Percentiles rank a stretch among this genome's conserved stretches.
phyloP scores from a whole-genome alignment of 2,888 invertebrate species.

The Sinhomidia bicolor region DNA sequence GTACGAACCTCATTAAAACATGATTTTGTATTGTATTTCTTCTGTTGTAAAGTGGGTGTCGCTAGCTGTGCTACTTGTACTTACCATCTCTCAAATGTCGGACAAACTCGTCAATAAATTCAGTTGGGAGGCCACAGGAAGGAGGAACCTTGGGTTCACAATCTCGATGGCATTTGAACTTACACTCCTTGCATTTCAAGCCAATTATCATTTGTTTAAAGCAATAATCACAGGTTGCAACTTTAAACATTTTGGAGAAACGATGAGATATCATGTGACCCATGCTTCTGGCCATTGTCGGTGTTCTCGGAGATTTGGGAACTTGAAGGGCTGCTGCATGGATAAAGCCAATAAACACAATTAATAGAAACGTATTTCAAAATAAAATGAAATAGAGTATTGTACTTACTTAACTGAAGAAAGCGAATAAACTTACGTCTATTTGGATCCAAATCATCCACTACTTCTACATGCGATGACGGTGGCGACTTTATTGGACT shows the following conservation, averaged over 20 bases:
- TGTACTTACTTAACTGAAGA: neutral
- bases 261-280: slow-evolving; percentile 95
- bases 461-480: slow-evolving; percentile 81
- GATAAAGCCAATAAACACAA: too few species aligned
- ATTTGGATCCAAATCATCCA: slow-evolving; percentile 77
- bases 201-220: slow-evolving; percentile 93
- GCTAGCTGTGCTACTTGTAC: slow-evolving; percentile 32
- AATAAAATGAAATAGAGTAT: too few species aligned
- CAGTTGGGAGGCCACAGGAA: slow-evolving; percentile 94
- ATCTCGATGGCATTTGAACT: slow-evolving; percentile 93
- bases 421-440: slow-evolving; percentile 66
- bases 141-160: slow-evolving; percentile 96
- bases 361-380: too few species aligned
- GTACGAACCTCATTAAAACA: neutral
- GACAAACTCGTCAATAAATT: slow-evolving; percentile 90
- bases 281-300: slow-evolving; percentile 90
- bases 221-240: slow-evolving; percentile 94
- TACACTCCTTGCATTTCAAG: slow-evolving; percentile 96
- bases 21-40: too few species aligned
- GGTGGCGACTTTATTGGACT: slow-evolving; percentile 86
- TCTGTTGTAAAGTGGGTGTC: neutral
- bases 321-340: slow-evolving; percentile 83
- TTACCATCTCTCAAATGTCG: slow-evolving; percentile 85
- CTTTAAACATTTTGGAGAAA: slow-evolving; percentile 93
- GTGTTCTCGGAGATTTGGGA: slow-evolving; percentile 89